Base-by-base conservation (phyloP, 2,797 vertebrate genomes). In the Scyliorhinus canicula region DNA sequence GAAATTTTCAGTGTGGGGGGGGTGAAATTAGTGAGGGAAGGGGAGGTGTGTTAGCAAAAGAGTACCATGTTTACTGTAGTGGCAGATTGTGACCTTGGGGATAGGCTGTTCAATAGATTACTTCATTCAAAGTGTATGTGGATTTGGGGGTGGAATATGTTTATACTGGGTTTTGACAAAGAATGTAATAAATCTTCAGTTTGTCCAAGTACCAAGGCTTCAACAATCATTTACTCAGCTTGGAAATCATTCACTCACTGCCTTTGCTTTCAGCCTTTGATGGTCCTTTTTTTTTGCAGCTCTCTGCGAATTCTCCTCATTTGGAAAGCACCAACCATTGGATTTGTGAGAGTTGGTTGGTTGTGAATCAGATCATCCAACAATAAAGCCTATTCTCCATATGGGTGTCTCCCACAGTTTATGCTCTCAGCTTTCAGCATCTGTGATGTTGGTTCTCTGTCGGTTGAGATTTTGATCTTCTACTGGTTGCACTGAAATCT, bases 161-260 rank as follows among this genome's bases (percentile, higher is more conserved):
- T 93, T 93, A 69, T 93, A 69, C 52, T 93, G 47, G 65, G n/a
- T 65, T 91, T 91, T 91, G 88, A 91, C 26, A 35, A 63, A 91
- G 63, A 91, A 67, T 93, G 93, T 71, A 71, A 50, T 93, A 71
- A 93, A 93, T 71, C 65, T 47, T 50, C 65, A 47, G 93, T 52
- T 52, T 93, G 24, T 93, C 31, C 93, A 93, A 40, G 28, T 71
- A 67, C 93, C 40, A 93, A 50, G 44, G 44, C 24, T 71, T 50
- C 44, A 93, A 47, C 91, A 47, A 47, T 67, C 28, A 93, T 71
- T 93, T 71, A 71, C 65, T 52, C 65, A 28, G 60, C n/a, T n/a
- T n/a, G n/a, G n/a, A n/a, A n/a, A n/a, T n/a, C n/a, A n/a, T n/a
- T n/a, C n/a, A n/a, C n/a, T n/a, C n/a, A n/a, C n/a, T n/a, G n/a